phyloP scores from a whole-genome alignment of 2,113 vertebrate species.

The Ctenomys sociabilis region DNA sequence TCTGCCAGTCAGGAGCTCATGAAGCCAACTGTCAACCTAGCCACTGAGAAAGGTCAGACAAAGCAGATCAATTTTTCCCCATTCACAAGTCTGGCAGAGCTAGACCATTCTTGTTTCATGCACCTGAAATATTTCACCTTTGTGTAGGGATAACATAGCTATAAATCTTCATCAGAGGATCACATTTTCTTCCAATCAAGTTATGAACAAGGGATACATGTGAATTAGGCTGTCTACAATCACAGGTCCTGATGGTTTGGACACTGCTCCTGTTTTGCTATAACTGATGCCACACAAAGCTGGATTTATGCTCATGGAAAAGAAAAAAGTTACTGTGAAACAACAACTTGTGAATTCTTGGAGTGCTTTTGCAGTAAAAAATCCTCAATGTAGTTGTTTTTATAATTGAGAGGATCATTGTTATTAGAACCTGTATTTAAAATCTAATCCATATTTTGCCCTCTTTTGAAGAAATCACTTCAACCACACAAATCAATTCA shows the following conservation, averaged over 20 bases:
- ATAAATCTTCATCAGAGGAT: conserved; percentile 33
- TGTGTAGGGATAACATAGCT: conserved; percentile 39
- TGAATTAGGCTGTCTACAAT: conserved; percentile 17
- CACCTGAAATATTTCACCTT: conserved; percentile 18
- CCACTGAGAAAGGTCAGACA: not conserved
- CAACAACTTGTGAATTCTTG: conserved; percentile 38
- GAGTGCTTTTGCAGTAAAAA: conserved; percentile 19
- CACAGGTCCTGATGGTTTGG: conserved; percentile 36
- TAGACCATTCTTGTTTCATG: not conserved
- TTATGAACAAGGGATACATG: not conserved
- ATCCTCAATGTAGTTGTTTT: conserved; percentile 43
- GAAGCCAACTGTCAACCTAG: conserved; percentile 39
- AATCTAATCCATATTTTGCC: conserved; percentile 56
- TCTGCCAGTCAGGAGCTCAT: not conserved
- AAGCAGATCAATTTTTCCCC: not conserved
- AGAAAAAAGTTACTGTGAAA: conserved; percentile 36
- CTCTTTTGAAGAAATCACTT: conserved; percentile 11
- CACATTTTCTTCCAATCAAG: conserved; percentile 40
- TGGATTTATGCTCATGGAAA: not conserved
- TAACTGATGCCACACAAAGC: conserved; percentile 19
- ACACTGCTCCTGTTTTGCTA: not conserved
- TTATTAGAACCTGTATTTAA: conserved; percentile 43
- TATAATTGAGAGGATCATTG: conserved; percentile 65
- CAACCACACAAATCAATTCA: conserved; percentile 57
- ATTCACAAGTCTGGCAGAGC: not conserved